Evolutionary conservation across 2,888 invertebrate genomes (phyloP), one percentile per base, ranked within the genome.

Genomic region (Agrenia bidenticulata): DNA sequence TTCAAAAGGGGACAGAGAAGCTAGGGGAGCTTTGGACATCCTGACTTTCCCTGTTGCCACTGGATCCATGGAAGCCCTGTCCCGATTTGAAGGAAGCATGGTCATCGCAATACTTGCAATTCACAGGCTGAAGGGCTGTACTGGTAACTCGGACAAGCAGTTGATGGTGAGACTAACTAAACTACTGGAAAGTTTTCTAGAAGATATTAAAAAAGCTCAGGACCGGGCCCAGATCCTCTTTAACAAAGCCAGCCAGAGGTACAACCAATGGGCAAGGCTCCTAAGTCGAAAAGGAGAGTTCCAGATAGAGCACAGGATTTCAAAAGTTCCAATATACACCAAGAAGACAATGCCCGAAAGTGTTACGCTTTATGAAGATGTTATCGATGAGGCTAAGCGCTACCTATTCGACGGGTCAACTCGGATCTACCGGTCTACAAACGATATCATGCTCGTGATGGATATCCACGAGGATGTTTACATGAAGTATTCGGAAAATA

Each of bases 291-390:
- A 64, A 21, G n/a, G 50, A 1, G 67, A 70, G n/a, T 70, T 70
- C 50, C 39, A 58, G 21, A 63, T 67, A 15, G 63, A 65, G 7
- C 63, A 66, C 2, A 5, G 39, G 7, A 57, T 27, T 19, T 23
- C 65, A 4, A 63, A 51, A 19, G 42, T 45, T 26, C 67, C 67
- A 1, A 50, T 72, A 39, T 72, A 69, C 42, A 49, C 61, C 0
- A 57, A 58, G 13, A 67, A 56, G 23, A 4, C 41, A 19, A 69
- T 72, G 69, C 72, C 69, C 2, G 72, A 72, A 37, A 69, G 58
- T 61, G 69, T 72, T 0, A 67, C 72, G 7, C 9, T 72, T 4
- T 69, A 59, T 26, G 72, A 72, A 45, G 64, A 69, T 37, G 32
- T 49, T 11, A 39, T 62, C 2, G 63, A 62, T 2, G 42, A 32